A percentile compares a stretch with the other conserved stretches of the same genome.
phyloP scores from a whole-genome alignment of 2,797 vertebrate genomes.

The Bovichtus variegatus region DNA sequence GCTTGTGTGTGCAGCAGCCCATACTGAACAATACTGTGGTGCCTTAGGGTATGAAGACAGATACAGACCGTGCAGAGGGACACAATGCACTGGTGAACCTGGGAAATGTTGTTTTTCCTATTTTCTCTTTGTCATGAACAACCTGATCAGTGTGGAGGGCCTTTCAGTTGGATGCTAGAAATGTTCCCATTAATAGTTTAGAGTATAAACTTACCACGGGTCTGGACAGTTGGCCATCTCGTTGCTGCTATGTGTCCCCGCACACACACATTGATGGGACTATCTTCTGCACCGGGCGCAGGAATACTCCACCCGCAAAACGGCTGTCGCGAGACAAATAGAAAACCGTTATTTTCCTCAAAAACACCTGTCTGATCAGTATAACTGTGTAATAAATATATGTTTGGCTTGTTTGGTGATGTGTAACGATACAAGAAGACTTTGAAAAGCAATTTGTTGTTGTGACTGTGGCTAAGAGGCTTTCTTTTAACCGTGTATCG shows the following conservation, averaged over 20 bases:
- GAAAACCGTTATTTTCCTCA: constrained; percentile 53
- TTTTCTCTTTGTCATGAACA: background rate
- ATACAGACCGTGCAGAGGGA: background rate
- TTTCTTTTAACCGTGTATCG: constrained; percentile 49
- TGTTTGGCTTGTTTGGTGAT: accelerated
- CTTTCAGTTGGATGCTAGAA: too few species aligned
- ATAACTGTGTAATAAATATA: background rate
- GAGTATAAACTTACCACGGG: constrained; percentile 76
- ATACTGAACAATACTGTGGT: background rate
- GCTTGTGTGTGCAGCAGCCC: constrained; percentile 13
- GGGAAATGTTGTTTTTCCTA: background rate
- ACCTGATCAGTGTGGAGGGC: background rate
- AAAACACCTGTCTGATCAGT: constrained; percentile 24
- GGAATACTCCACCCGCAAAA: constrained; percentile 71
- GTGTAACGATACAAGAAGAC: accelerated
- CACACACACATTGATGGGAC: constrained; percentile 76
- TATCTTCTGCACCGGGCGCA: constrained; percentile 74
- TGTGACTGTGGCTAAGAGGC: constrained; percentile 19
- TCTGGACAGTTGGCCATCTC: constrained; percentile 80
- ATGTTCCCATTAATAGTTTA: background rate
- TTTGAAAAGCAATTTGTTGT: background rate
- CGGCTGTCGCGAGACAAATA: constrained; percentile 60
- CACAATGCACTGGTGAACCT: background rate
- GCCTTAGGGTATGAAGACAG: background rate
- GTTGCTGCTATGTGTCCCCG: constrained; percentile 57